These are phyloP conservation scores for Teleogryllus oceanicus DNA, from an alignment of 2,888 invertebrate species.

Conservation along the genomic window DNA sequence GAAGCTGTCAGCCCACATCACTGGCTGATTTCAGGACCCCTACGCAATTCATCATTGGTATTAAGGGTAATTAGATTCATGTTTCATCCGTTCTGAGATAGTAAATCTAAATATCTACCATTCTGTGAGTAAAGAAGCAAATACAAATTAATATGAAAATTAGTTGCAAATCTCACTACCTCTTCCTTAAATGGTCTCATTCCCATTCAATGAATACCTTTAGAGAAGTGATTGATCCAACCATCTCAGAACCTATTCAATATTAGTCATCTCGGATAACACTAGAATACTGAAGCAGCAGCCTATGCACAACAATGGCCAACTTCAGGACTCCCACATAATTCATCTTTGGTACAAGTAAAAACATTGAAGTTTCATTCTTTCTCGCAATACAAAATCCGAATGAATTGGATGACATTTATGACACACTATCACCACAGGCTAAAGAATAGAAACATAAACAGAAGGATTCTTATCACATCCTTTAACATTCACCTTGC, in stretches of 20 bases:
- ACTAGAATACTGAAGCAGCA: constrained; percentile 39
- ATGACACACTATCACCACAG: background rate
- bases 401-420: too few species aligned
- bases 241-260: constrained; percentile 4
- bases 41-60: constrained; percentile 43
- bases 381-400: too few species aligned
- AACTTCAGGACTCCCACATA: constrained; percentile 38
- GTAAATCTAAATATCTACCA: too few species aligned
- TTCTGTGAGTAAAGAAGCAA: too few species aligned
- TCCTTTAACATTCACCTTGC: too few species aligned
- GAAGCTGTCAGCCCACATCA: constrained; percentile 43
- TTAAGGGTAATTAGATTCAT: background rate
- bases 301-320: constrained; percentile 42
- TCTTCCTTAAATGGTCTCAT: background rate
- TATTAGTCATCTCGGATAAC: constrained; percentile 1
- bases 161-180: too few species aligned
- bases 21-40: constrained; percentile 41
- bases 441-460: constrained; percentile 28
- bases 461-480: constrained; percentile 28
- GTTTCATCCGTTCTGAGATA: too few species aligned
- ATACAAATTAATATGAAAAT: too few species aligned
- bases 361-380: too few species aligned
- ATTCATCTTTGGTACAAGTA: constrained; percentile 34
- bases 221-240: constrained; percentile 28
- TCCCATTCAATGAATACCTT: background rate